Conservation (phyloP, 2,113 vertebrate genomes). For the Phainopepla nitens region DNA sequence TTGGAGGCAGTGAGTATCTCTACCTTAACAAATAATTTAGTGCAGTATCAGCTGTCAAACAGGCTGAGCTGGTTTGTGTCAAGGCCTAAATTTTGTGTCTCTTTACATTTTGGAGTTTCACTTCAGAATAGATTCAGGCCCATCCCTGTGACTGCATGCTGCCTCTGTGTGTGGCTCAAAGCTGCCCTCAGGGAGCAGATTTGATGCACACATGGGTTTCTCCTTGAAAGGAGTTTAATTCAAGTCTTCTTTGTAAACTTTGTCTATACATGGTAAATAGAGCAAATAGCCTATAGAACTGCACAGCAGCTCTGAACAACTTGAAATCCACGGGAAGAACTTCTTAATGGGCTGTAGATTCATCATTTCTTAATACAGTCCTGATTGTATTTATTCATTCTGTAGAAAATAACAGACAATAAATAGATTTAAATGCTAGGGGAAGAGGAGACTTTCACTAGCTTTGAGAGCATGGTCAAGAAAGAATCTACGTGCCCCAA, state of each 20-base stretch:
- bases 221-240: background rate
- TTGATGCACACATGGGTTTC: fast-evolving
- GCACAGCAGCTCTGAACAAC: background rate
- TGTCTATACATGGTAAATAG: background rate
- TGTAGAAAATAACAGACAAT: background rate
- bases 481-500: background rate
- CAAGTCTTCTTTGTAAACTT: background rate
- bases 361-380: background rate
- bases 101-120: background rate
- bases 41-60: background rate
- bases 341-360: background rate
- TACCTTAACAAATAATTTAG: background rate
- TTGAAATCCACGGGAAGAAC: background rate
- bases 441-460: background rate
- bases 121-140: background rate
- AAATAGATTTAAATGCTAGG: background rate
- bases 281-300: background rate
- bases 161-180: background rate
- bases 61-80: background rate
- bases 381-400: background rate
- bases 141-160: background rate
- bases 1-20: background rate
- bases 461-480: background rate
- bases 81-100: background rate
- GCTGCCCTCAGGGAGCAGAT: background rate